These are phyloP conservation scores for Gastrophysa polygoni DNA, from an alignment of 2,888 invertebrate species.

Conservation along the genomic window DNA sequence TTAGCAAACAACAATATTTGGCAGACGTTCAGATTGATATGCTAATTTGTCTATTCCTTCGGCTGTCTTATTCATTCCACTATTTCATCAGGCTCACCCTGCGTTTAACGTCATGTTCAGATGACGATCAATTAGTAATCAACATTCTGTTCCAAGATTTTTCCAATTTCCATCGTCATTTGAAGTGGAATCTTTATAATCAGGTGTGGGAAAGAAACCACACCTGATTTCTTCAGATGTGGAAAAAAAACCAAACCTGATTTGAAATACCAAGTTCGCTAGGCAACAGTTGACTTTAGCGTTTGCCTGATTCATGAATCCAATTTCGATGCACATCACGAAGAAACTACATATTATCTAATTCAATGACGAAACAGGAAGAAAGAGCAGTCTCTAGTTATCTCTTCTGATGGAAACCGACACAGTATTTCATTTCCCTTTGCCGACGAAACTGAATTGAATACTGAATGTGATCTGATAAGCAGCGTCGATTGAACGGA, in stretches of 20 bases:
- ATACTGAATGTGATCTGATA: slow-evolving; percentile 35
- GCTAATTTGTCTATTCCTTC: slow-evolving; percentile 47
- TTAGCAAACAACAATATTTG: slow-evolving; percentile 53
- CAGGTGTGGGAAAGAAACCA: no score
- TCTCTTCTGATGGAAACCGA: slow-evolving; percentile 35
- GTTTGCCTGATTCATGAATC: slow-evolving; percentile 6
- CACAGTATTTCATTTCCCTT: slow-evolving; percentile 40
- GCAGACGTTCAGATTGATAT: slow-evolving; percentile 43
- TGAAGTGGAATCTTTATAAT: no score
- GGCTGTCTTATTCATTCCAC: slow-evolving; percentile 15
- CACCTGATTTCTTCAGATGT: no score
- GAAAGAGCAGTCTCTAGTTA: slow-evolving; percentile 29
- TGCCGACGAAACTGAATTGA: slow-evolving; percentile 34
- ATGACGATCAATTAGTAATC: no score
- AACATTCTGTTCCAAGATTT: no score
- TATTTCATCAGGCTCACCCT: slow-evolving; percentile 19
- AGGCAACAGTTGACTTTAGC: no score
- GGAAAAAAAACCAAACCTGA: no score
- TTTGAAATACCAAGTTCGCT: no score
- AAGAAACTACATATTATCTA: slow-evolving; percentile 15
- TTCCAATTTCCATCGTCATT: no score
- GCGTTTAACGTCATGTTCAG: neutral
- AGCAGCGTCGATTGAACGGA: slow-evolving; percentile 33
- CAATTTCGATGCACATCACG: slow-evolving; percentile 6
- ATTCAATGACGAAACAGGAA: slow-evolving; percentile 16